Evolutionary conservation across 1,140 invertebrate genomes (phyloP).

Genomic region (Heliothis virescens): DNA sequence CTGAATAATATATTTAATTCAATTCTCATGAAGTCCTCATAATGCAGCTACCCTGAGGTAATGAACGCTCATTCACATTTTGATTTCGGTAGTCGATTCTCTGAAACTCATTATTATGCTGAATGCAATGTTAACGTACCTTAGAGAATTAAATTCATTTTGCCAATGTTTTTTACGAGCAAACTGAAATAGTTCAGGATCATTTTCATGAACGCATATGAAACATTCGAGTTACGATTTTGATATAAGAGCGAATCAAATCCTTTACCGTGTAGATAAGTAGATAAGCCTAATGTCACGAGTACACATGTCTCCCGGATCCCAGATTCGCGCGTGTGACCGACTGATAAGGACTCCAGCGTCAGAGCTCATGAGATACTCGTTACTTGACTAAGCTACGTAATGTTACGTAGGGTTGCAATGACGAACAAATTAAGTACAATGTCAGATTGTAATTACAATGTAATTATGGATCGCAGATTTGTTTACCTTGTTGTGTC

Average conservation of each 20-base stretch:
- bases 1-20: not conserved
- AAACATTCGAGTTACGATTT: not conserved
- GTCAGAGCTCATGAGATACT: slow-evolving; percentile 1
- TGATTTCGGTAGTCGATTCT: slow-evolving; percentile 19
- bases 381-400: slow-evolving; percentile 7
- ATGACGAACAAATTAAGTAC: slow-evolving; percentile 3
- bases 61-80: not conserved
- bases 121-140: slow-evolving; percentile 2
- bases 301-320: slow-evolving; percentile 40
- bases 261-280: not conserved
- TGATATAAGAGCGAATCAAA: slow-evolving; percentile 7
- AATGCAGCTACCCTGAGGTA: slow-evolving; percentile 1
- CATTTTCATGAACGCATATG: not conserved
- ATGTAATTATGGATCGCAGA: not conserved
- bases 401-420: slow-evolving; percentile 17
- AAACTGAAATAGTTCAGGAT: not conserved
- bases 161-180: no score
- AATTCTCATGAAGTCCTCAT: not conserved
- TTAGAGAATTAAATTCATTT: not conserved
- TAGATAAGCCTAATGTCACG: slow-evolving; percentile 26
- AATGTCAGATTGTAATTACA: not conserved
- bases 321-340: slow-evolving; percentile 14
- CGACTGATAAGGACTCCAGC: slow-evolving; percentile 34
- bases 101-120: slow-evolving; percentile 34
- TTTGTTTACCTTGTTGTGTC: not conserved